Evolutionary conservation across 1,140 invertebrate genomes (phyloP), one percentile per base, ranked within the genome.

Genomic region (Reticulitermes speratus): DNA sequence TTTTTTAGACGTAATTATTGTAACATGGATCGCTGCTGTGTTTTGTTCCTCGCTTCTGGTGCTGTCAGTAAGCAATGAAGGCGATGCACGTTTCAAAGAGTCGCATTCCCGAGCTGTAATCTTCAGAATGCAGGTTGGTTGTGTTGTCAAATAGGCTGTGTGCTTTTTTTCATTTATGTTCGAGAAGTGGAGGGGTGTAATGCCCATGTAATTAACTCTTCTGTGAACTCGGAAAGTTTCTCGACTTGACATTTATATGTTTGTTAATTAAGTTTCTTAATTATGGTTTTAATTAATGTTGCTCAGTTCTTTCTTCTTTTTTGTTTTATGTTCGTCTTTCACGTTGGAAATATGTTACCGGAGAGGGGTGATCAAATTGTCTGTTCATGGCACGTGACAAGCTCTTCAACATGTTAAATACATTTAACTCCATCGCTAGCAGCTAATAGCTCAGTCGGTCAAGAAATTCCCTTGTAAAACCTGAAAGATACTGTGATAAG

Each of bases 201-300:
- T 75, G 65, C n/a, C 65, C 65, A 11, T 75, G 65, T 75, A 75
- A 75, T 75, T 75, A 75, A 75, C 65, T 75, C 65, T 75, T 30
- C 52, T 55, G 25, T 75, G 65, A 75, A 14, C 65, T 25, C 65
- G 7, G 65, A 75, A 55, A 55, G 52, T 55, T 55, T 6, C 65
- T 75, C 65, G 25, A 14, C 65, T 75, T 19, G 25, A 75, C 65
- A 30, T 75, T 75, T 75, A 75, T 75, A 75, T 75, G 65, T 75
- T 25, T 75, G 25, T 75, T 75, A 75, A 75, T 75, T 75, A 75
- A 75, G 65, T 75, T 75, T 75, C 65, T 75, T 75, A 75, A 75
- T 75, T 75, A 75, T n/a, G 25, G 65, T 75, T 30, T 75, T 75
- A 75, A 75, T 75, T 75, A 75, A 75, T 75, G 65, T 75, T 30